phyloP scores from a whole-genome alignment of 2,113 vertebrate species.

The Ursus arctos region DNA sequence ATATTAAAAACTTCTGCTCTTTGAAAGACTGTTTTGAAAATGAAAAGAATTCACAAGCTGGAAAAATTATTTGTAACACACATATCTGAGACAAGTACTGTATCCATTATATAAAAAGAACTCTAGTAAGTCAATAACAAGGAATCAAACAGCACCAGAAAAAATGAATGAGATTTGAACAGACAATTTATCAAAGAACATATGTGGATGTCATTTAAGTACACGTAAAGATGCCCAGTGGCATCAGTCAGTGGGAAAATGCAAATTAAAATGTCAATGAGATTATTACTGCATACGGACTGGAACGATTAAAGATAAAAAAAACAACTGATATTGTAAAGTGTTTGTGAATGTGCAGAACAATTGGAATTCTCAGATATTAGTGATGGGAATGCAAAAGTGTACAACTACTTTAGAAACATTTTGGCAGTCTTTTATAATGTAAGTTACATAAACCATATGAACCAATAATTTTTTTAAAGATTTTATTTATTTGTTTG shows the following conservation, averaged over 20 bases:
- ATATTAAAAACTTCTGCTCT: background rate
- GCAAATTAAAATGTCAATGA: background rate
- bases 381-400: background rate
- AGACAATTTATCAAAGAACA: background rate
- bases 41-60: background rate
- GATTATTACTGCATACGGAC: background rate
- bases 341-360: background rate
- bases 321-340: background rate
- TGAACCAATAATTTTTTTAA: background rate
- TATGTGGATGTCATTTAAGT: background rate
- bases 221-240: background rate
- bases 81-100: background rate
- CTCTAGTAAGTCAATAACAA: background rate
- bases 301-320: background rate
- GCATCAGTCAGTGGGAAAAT: background rate
- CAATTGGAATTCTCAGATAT: background rate
- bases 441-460: background rate
- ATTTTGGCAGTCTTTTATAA: background rate
- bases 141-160: background rate
- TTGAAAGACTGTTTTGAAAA: background rate
- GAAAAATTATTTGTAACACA: background rate
- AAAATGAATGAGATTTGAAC: background rate
- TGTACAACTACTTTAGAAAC: background rate
- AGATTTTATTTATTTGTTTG: too few relatives aligned
- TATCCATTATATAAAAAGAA: background rate